These are phyloP conservation scores for Oreochromis grahami DNA, from an alignment of 2,797 vertebrate species.

Conservation along the genomic window DNA sequence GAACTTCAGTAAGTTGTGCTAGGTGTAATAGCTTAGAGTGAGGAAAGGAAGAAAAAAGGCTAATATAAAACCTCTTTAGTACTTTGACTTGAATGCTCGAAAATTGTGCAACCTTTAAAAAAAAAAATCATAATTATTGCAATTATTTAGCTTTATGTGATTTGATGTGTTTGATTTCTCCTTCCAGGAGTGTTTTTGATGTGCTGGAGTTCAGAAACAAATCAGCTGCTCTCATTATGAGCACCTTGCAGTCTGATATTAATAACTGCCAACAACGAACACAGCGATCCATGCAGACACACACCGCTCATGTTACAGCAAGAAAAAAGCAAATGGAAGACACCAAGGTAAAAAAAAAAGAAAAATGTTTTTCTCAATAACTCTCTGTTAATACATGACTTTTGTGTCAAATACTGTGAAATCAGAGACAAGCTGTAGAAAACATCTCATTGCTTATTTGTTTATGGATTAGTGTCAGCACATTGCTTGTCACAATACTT, in stretches of 20 bases:
- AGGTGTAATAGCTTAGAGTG: background rate
- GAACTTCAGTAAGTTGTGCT: conserved; percentile 66
- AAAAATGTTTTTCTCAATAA: conserved; percentile 8
- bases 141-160: background rate
- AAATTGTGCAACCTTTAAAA: background rate
- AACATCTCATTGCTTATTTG: conserved; percentile 66
- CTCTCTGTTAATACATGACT: conserved; percentile 42
- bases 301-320: conserved; percentile 50
- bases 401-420: conserved; percentile 45
- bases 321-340: conserved; percentile 67
- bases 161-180: conserved; percentile 21
- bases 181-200: conserved; percentile 56
- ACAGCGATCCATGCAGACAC: conserved; percentile 55
- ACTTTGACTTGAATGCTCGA: background rate
- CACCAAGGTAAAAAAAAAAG: conserved; percentile 62
- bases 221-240: conserved; percentile 64
- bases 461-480: conserved; percentile 76
- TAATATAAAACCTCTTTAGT: background rate
- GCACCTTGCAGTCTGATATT: conserved; percentile 70
- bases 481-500: conserved; percentile 69
- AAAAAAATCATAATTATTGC: background rate
- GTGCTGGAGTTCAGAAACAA: conserved; percentile 68
- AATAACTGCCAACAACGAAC: conserved; percentile 66
- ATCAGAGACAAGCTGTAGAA: conserved; percentile 46
- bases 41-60: background rate